Percentiles rank a stretch among this genome's conserved stretches.
Conservation (phyloP, 2,113 vertebrate genomes). For the Platycercus adscitus region DNA sequence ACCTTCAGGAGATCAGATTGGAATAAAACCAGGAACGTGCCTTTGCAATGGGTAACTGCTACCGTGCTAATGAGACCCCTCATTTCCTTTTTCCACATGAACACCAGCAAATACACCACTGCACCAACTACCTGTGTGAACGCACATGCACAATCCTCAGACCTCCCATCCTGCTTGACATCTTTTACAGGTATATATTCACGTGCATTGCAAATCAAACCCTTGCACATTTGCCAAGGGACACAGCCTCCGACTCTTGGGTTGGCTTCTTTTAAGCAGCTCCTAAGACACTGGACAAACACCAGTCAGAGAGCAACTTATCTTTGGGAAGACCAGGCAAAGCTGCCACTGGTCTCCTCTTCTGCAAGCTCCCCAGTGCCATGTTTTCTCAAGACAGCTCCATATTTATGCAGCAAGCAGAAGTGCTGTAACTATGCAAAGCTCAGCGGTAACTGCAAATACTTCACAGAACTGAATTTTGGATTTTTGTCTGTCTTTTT, state of each 20-base stretch:
- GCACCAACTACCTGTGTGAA: neutral
- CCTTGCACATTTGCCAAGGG: neutral
- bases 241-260: neutral
- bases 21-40: neutral
- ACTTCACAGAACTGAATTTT: neutral
- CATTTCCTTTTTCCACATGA: neutral
- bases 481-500: neutral
- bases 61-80: rapidly evolving
- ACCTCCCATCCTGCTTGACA: neutral
- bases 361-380: neutral
- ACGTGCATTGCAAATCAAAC: neutral
- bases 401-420: neutral
- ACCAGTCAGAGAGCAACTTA: neutral
- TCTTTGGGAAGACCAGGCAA: neutral
- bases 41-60: neutral
- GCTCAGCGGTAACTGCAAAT: neutral
- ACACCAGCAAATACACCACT: neutral
- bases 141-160: neutral
- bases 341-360: neutral
- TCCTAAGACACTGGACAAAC: neutral
- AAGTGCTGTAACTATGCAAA: neutral
- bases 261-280: neutral
- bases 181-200: rapidly evolving
- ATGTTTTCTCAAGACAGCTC: neutral
- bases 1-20: neutral